Base-by-base conservation (phyloP, 2,113 vertebrate species). In the Macrotis lagotis region DNA sequence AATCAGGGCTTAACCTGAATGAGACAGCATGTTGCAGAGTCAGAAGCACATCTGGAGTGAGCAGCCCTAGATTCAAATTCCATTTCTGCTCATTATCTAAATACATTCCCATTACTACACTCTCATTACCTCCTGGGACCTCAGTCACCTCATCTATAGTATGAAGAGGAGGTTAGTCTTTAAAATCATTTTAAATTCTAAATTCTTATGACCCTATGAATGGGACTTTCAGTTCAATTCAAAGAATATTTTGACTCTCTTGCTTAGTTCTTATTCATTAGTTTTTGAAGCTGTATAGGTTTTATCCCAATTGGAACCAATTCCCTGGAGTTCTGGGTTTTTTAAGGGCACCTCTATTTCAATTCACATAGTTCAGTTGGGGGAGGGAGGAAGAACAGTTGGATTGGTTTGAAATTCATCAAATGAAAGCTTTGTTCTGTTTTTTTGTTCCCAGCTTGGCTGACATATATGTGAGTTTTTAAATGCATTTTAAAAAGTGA, bases 271-370 rank as follows among this genome's bases (percentile, higher is more conserved):
- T 59, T 44, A 12, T 52, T 96, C 37, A 31, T 26, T 66, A 24
- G 26, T 93, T 97, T 96, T 95, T 91, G 89, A 95, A 95, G 92
- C 89, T 55, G 31, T 50, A 31, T 66, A 93, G 55, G 11, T n/a
- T 94, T 95, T 88, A 74, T 96, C 44, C 90, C 93, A 92, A 91
- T 44, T 95, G 52, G 52, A 96, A 95, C 47, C 50, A 37, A 50
- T 90, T 93, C 51, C 48, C 59, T 90, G 49, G 91, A 51, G 6
- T 31, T 91, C 66, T 83, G 66, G 6, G 19, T 44, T 24, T 95
- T 92, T 48, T 47, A 92, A 92, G 92, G 95, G 66, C 92, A 91
- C 92, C 92, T 92, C 83, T 93, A 50, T 48, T 92, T 96, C 47
- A n/a, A 50, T 91, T 96, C 83, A n/a, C 66, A 55, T 50, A 52